Percentiles rank a stretch among this genome's conserved stretches.
Evolutionary conservation across 2,113 vertebrate species (phyloP).

Genomic region (Trogon melanurus): DNA sequence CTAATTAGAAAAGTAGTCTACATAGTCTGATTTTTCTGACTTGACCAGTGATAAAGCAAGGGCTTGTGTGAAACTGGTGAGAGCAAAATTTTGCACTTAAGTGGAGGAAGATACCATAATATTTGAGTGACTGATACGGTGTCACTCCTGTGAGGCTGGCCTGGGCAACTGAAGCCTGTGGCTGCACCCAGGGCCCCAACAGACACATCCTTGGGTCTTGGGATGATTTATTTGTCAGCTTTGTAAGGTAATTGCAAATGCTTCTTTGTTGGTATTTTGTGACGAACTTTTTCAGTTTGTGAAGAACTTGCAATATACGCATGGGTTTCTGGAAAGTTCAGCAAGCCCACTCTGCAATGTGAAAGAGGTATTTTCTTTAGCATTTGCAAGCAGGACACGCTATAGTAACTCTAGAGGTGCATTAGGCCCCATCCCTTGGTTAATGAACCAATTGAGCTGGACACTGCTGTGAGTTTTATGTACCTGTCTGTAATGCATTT

Average conservation of each 20-base stretch:
- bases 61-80: not conserved
- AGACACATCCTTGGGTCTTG: not conserved
- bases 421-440: not conserved
- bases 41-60: not conserved
- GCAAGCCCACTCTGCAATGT: not conserved
- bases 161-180: not conserved
- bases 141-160: not conserved
- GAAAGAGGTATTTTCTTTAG: not conserved
- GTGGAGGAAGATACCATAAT: not conserved
- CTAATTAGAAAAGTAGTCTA: not conserved
- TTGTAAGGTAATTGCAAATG: not conserved
- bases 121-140: rapidly evolving
- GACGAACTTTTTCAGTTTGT: not conserved
- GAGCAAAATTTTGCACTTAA: not conserved
- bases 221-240: not conserved
- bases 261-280: not conserved
- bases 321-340: not conserved
- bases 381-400: not conserved
- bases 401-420: not conserved
- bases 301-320: not conserved
- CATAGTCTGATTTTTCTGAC: not conserved
- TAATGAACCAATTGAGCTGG: not conserved
- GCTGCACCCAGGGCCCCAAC: rapidly evolving
- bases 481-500: not conserved
- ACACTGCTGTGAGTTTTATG: not conserved